A percentile compares a stretch with the other conserved stretches of the same genome.
Conservation (phyloP, 2,113 vertebrate genomes). For the Gymnorhina tibicen region DNA sequence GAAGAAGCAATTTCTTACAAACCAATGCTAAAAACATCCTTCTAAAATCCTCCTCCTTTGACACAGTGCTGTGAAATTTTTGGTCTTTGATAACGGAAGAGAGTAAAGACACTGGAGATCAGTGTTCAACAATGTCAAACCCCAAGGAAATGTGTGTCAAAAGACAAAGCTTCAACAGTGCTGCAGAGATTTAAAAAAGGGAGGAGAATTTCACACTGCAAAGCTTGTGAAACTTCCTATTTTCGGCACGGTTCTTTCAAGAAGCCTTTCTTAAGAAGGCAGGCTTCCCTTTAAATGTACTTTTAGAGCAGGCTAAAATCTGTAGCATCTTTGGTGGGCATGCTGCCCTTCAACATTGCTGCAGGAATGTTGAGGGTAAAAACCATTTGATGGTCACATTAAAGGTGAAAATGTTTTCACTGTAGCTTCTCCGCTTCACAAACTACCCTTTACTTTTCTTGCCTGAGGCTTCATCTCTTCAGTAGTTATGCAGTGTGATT, state of each 20-base stretch:
- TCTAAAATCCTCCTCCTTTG: not conserved
- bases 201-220: constrained; percentile 7
- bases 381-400: not conserved
- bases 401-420: constrained; percentile 15
- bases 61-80: not conserved
- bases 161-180: not conserved
- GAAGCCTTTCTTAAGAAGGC: not conserved
- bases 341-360: not conserved
- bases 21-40: not conserved
- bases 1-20: not conserved
- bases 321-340: not conserved
- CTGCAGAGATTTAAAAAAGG: not conserved
- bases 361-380: not conserved
- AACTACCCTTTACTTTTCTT: not conserved
- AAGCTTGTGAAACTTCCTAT: constrained; percentile 1
- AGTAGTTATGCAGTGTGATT: not conserved
- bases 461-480: constrained; percentile 21
- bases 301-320: not conserved
- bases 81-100: not conserved
- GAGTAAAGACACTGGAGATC: not conserved
- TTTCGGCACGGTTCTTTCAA: not conserved
- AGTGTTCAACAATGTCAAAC: not conserved
- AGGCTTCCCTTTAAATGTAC: not conserved
- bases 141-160: not conserved
- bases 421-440: not conserved